Base-by-base conservation (phyloP, 64 coral and sea anemone genomes). In the Catalaphyllia jardinei region DNA sequence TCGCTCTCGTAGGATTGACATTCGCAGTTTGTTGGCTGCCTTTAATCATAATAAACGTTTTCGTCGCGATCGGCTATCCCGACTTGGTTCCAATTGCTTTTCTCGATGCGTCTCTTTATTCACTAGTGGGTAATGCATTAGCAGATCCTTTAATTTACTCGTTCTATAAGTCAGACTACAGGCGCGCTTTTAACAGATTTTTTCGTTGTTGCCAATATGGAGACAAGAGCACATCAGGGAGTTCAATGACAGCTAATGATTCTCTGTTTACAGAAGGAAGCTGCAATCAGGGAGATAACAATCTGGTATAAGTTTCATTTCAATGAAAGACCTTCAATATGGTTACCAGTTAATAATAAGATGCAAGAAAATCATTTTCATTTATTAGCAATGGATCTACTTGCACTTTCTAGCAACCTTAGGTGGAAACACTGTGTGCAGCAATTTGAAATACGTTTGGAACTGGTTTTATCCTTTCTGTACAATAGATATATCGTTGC, bases 21-120 rank as follows among this genome's bases (percentile, higher is more conserved):
- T 96, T 96, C 50, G 78, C 72, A 49, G 87, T 96, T 9, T 96
- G 90, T 33, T 96, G 94, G 94, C 76, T 93, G 30, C 94, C 94
- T 33, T 73, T 92, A 18, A 96, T 96, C 60, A 85, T 96, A 13
- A 96, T 96, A 0, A 96, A 96, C 73, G 85, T 89, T 25, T 89
- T 96, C 62, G 73, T 29, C n/a, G 90, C 75, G 16, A 27, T 96
- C 0, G 87, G 79, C 4, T 86, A 85, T 0, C 49, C 69, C 18
- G 55, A 84, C 19, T 55, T 77, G 18, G 38, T 96, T 39, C 94
- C 94, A 6, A 16, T 16, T 25, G 72, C 59, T 29, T 86, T 96
- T 50, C 82, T 80, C 5, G 73, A 93, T 24, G 73, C 89, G 13
- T 96, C 94, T 1, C 86, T 96, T n/a, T 96, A 78, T 78, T 86